Base-by-base conservation (phyloP, 2,797 vertebrate species). In the Hephaestus fuliginosus region DNA sequence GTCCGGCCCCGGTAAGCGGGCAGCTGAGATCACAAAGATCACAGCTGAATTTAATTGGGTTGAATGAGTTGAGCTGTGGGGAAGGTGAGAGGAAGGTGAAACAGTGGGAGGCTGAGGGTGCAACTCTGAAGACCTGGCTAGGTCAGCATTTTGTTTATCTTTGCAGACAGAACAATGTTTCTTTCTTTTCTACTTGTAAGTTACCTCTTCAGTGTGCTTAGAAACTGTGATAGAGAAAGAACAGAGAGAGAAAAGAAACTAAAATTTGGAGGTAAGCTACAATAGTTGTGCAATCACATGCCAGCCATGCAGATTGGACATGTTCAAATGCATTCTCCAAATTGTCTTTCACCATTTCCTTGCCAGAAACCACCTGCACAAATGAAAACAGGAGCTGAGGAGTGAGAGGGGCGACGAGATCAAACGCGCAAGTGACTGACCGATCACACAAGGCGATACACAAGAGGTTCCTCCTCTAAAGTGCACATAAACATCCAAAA, bases 1-100 rank as follows among this genome's bases (percentile, higher is more conserved):
- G 68, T 68, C 30, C 55, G 9, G 43, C 41, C 58, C 1, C 22
- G 63, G 67, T 12, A 22, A 25, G 74, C 9, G 20, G 79, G 61
- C 78, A 74, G 79, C 85, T 81, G 82, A 66, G 67, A 81, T 67
- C 56, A 13, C 76, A 74, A 70, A 77, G 61, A 25, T 25, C 25
- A 25, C 81, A 75, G 70, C 70, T 55, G 74, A 68, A 43, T 64
- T 78, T 84, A 82, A 82, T 72, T 79, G 79, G 73, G 64, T 49
- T 60, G 56, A 84, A 74, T 74, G 68, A 86, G 61, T 2, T 2
- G 18, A 76, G 81, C 62, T 73, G 66, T 46, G n/a, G 44, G 28
- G 56, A 77, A 25, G 63, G 64, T 53, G 76, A 84, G 55, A 11
- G 22, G 55, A 64, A 69, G 72, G 66, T 70, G 67, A 58, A 78